Evolutionary conservation across 2,113 vertebrate genomes (phyloP).

Genomic region (Tichodroma muraria): DNA sequence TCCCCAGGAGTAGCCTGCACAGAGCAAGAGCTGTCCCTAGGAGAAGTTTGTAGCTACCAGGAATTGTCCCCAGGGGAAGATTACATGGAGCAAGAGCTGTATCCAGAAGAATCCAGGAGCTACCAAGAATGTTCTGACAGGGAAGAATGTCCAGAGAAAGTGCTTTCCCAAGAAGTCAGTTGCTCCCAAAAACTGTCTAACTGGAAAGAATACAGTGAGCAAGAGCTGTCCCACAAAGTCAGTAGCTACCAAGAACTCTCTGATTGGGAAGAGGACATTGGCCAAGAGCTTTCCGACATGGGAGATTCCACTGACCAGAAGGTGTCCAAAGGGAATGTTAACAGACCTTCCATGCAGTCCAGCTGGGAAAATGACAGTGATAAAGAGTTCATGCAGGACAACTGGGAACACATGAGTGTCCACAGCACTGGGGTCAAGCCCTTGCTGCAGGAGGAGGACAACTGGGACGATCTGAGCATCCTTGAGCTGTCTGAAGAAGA

Average conservation of each 20-base stretch:
- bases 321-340: neutral
- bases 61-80: neutral
- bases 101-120: neutral
- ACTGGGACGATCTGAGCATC: fast-evolving
- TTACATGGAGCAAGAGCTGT: neutral
- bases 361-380: neutral
- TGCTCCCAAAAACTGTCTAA: neutral
- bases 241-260: neutral
- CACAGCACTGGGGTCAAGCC: neutral
- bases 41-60: neutral
- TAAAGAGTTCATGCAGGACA: neutral
- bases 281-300: neutral
- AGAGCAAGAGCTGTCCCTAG: neutral
- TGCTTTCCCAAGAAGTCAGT: fast-evolving
- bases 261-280: neutral
- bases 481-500: neutral
- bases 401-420: neutral
- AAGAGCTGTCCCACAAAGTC: neutral
- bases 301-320: too few relatives aligned
- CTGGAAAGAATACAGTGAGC: neutral
- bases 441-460: neutral
- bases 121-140: neutral
- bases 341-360: neutral
- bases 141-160: fast-evolving
- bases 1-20: neutral